Evolutionary conservation across 2,113 vertebrate genomes (phyloP).

Genomic region (Ophthalmolycus amberensis): DNA sequence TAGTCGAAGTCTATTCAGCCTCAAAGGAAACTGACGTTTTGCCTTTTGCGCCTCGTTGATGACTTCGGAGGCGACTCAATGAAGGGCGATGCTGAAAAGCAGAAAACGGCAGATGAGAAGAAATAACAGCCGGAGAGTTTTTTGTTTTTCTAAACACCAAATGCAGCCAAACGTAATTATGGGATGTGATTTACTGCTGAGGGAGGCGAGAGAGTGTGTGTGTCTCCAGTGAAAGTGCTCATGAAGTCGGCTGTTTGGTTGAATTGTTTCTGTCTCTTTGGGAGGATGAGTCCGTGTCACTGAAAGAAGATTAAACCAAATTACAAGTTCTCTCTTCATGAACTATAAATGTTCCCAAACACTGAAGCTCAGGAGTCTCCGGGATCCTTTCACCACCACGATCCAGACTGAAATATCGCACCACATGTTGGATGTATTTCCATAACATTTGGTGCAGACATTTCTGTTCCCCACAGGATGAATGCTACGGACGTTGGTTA

Average conservation of each 20-base stretch:
- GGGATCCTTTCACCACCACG: too few species aligned
- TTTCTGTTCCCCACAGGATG: not conserved
- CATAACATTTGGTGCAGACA: not conserved
- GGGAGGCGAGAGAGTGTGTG: constrained; percentile 8
- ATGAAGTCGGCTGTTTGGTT: constrained; percentile 20
- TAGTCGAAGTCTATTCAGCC: constrained; percentile 50
- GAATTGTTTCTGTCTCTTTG: not conserved
- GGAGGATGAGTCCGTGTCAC: not conserved
- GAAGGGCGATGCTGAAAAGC: constrained; percentile 40
- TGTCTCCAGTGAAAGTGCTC: constrained; percentile 9
- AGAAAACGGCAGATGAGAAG: constrained; percentile 46
- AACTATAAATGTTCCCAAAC: not conserved
- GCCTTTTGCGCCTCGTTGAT: constrained; percentile 56
- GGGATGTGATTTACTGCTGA: constrained; percentile 29
- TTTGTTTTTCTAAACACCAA: constrained; percentile 23
- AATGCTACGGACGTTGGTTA: not conserved
- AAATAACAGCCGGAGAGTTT: constrained; percentile 40
- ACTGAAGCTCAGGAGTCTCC: not conserved
- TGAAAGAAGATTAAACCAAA: constrained; percentile 6
- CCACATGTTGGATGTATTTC: not conserved
- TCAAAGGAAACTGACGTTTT: constrained; percentile 17
- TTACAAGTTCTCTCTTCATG: not conserved
- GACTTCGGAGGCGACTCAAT: constrained; percentile 57
- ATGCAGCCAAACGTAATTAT: constrained; percentile 58
- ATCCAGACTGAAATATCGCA: not conserved